phyloP scores from a whole-genome alignment of 2,113 vertebrate genomes.

The Nesospiza acunhae region DNA sequence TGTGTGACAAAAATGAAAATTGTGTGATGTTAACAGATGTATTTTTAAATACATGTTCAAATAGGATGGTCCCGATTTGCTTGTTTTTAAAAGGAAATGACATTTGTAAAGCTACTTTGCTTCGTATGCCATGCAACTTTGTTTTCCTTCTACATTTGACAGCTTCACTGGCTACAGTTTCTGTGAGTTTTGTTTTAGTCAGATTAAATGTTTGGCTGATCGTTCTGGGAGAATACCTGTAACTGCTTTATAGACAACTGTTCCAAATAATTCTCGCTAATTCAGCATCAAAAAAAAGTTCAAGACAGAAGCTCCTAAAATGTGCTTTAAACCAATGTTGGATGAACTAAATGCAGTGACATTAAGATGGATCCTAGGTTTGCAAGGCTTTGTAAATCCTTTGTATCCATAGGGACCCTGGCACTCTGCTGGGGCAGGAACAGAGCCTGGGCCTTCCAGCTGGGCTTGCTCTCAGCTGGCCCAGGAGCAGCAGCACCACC shows the following conservation, averaged over 20 bases:
- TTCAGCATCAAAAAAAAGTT: constrained; percentile 58
- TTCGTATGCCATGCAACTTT: constrained; percentile 30
- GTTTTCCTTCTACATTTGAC: constrained; percentile 59
- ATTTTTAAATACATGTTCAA: constrained; percentile 64
- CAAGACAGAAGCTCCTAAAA: constrained; percentile 59
- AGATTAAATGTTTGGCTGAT: constrained; percentile 59
- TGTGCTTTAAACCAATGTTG: background rate
- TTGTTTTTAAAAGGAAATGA: constrained; percentile 65
- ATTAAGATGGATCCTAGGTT: background rate
- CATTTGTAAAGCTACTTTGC: constrained; percentile 65
- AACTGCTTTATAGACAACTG: constrained; percentile 51
- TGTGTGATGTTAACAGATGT: constrained; percentile 63
- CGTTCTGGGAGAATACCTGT: constrained; percentile 55
- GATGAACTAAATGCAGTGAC: background rate
- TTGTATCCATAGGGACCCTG: accelerated
- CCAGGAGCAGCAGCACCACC: background rate
- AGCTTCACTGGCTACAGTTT: constrained; percentile 41
- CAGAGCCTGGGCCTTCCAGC: background rate
- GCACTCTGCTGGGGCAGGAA: background rate
- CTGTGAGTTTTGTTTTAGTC: constrained; percentile 62
- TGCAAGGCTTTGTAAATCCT: background rate
- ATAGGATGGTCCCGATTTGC: constrained; percentile 57
- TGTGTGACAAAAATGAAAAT: constrained; percentile 65
- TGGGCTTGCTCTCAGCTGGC: background rate
- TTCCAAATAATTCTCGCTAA: constrained; percentile 35